Conservation (phyloP, 2,113 vertebrate species). For the Microcebus tavaratra region DNA sequence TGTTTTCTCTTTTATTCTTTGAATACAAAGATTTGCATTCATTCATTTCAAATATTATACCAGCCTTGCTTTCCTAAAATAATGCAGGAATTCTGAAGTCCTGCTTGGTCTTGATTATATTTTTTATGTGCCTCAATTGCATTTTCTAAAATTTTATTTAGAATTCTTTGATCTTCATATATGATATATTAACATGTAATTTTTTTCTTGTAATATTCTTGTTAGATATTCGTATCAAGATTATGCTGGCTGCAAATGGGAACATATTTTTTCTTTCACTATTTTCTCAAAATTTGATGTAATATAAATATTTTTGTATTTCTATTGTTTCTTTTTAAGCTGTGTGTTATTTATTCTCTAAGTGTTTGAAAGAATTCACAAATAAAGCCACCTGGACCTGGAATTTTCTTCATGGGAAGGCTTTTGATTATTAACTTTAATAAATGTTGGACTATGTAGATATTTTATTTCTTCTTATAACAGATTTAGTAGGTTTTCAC, state of each 20-base stretch:
- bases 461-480: not conserved
- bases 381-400: not conserved
- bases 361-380: not conserved
- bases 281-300: not conserved
- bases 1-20: not conserved
- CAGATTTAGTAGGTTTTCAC: not conserved
- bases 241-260: not conserved
- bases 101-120: not conserved
- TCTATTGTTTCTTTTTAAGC: too few species aligned
- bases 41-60: not conserved
- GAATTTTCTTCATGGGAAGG: not conserved
- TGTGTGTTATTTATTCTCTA: not conserved
- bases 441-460: not conserved
- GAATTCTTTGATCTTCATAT: not conserved
- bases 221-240: not conserved
- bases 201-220: not conserved
- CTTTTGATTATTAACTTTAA: not conserved
- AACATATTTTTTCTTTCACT: not conserved
- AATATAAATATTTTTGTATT: not conserved
- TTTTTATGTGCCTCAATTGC: not conserved
- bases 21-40: not conserved
- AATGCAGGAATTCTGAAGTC: not conserved
- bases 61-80: not conserved
- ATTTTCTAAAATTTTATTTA: not conserved
- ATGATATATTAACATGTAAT: not conserved